Conservation (phyloP, 1,140 invertebrate genomes). For the Hormaphis cornu region DNA sequence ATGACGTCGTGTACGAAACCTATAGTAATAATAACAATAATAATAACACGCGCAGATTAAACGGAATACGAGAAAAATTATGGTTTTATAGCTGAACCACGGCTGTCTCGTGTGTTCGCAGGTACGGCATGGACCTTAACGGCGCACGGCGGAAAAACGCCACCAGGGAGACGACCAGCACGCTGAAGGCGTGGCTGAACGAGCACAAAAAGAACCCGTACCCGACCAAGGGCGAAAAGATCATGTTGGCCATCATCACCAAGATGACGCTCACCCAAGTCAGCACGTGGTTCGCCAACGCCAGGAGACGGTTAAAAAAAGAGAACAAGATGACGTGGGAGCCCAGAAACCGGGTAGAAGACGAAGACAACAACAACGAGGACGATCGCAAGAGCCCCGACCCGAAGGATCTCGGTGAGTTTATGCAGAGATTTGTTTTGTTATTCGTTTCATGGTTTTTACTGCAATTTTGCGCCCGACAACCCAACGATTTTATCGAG, state of each 20-base stretch:
- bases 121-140: slow-evolving; percentile 83
- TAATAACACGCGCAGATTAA: too few species aligned
- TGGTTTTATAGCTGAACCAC: too few species aligned
- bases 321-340: slow-evolving; percentile 99
- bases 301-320: slow-evolving; percentile 88
- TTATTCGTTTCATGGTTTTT: not conserved
- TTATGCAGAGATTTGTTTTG: slow-evolving; percentile 52
- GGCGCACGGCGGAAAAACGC: slow-evolving; percentile 91
- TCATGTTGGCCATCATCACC: slow-evolving; percentile 96
- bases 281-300: slow-evolving; percentile 98
- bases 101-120: slow-evolving; percentile 46
- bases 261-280: slow-evolving; percentile 98
- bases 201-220: slow-evolving; percentile 99
- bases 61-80: too few species aligned
- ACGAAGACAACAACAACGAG: slow-evolving; percentile 79
- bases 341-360: slow-evolving; percentile 75
- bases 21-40: too few species aligned
- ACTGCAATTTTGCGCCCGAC: too few species aligned
- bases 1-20: too few species aligned
- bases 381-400: slow-evolving; percentile 68
- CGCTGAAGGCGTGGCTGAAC: slow-evolving; percentile 94
- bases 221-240: slow-evolving; percentile 97
- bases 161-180: slow-evolving; percentile 92
- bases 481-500: too few species aligned
- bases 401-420: slow-evolving; percentile 56